These are phyloP conservation scores for Amiota mariae DNA, from an alignment of 2,888 invertebrate genomes.

Conservation along the genomic window DNA sequence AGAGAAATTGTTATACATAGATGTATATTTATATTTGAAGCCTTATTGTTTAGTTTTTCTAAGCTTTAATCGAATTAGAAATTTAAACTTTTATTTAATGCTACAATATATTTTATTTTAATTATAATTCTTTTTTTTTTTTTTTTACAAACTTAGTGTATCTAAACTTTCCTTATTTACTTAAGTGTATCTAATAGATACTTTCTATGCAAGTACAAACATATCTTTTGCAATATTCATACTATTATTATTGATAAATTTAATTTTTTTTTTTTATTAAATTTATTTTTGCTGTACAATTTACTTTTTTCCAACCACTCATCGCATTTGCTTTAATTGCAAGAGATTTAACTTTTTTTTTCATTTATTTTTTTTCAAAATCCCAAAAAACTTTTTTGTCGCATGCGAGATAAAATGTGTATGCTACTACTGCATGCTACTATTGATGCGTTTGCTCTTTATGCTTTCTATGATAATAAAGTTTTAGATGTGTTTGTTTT, in stretches of 20 bases:
- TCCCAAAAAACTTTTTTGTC: conserved; percentile 37
- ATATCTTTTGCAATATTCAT: no score
- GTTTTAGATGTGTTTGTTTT: background rate
- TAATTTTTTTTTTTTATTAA: background rate
- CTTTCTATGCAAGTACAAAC: no score
- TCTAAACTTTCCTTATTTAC: conserved; percentile 8
- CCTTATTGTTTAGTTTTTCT: no score
- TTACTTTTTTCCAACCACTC: background rate
- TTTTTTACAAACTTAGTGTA: conserved; percentile 30
- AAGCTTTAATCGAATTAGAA: no score
- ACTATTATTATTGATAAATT: background rate
- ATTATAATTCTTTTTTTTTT: conserved; percentile 28
- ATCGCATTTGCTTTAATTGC: no score
- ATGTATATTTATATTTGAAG: no score
- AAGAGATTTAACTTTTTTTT: conserved; percentile 19
- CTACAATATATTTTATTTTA: conserved; percentile 20
- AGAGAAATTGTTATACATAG: conserved; percentile 16
- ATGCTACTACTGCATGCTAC: conserved; percentile 24
- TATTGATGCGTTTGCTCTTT: background rate
- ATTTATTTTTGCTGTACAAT: conserved; percentile 9
- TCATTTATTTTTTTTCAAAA: conserved; percentile 3
- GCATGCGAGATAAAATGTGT: conserved; percentile 44
- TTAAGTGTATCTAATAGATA: background rate
- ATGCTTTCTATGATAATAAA: conserved; percentile 12
- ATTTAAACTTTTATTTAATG: conserved; percentile 14